Percentiles rank a stretch among this genome's conserved stretches.
These are phyloP conservation scores for Branchinecta lindahli DNA, from an alignment of 1,140 invertebrate genomes.

Conservation along the genomic window DNA sequence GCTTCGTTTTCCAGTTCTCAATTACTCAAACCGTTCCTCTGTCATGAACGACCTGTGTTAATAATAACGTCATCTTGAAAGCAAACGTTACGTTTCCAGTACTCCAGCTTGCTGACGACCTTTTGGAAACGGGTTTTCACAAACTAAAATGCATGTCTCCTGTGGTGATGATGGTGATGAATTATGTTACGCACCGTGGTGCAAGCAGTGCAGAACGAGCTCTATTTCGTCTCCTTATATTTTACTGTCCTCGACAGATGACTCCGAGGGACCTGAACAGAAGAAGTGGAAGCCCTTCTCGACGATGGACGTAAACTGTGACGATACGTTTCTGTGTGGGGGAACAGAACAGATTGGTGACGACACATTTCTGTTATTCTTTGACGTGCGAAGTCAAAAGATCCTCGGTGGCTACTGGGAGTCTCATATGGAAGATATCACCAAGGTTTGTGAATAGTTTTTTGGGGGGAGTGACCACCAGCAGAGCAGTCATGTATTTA, in stretches of 20 bases:
- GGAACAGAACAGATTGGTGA: slow-evolving; percentile 53
- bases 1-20: too few relatives aligned
- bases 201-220: too few relatives aligned
- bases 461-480: too few relatives aligned
- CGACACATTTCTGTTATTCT: slow-evolving; percentile 63
- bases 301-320: slow-evolving; percentile 57
- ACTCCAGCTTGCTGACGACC: too few relatives aligned
- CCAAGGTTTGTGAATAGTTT: slow-evolving; percentile 34
- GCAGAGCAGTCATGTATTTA: not conserved
- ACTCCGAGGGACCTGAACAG: slow-evolving; percentile 27
- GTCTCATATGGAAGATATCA: slow-evolving; percentile 67
- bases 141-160: too few relatives aligned
- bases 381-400: slow-evolving; percentile 50
- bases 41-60: too few relatives aligned
- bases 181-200: too few relatives aligned
- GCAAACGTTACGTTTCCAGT: too few relatives aligned
- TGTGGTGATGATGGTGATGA: too few relatives aligned
- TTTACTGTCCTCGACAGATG: slow-evolving; percentile 29
- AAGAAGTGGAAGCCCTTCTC: slow-evolving; percentile 38
- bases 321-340: slow-evolving; percentile 52
- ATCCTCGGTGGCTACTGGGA: slow-evolving; percentile 70
- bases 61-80: too few relatives aligned
- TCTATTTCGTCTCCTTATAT: slow-evolving; percentile 15
- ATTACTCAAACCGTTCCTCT: too few relatives aligned
- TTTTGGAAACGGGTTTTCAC: not conserved